Conservation (phyloP, 2,113 vertebrate genomes). For the Neogale vison region DNA sequence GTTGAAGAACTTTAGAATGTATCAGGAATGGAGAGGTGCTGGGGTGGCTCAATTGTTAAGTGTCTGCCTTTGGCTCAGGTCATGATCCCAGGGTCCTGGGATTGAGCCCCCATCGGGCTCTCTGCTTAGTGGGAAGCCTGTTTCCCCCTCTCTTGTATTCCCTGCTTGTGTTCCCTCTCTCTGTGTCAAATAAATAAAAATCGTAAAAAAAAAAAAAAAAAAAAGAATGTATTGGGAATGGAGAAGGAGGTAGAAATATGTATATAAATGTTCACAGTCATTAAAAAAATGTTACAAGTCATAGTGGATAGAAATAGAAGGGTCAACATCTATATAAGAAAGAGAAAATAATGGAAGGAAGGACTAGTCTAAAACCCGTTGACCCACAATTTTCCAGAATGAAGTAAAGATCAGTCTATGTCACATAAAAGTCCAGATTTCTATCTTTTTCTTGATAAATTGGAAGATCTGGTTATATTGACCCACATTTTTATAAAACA, state of each 20-base stretch:
- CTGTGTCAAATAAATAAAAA: no score
- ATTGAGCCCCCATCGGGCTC: no score
- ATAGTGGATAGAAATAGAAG: not conserved
- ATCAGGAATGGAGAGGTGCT: not conserved
- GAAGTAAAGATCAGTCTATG: not conserved
- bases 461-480: not conserved
- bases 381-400: not conserved
- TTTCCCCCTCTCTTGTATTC: no score
- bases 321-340: not conserved
- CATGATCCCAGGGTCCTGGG: no score
- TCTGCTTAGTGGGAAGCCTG: no score
- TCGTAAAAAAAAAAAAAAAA: no score
- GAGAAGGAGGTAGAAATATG: not conserved
- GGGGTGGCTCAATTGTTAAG: no score
- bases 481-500: not conserved
- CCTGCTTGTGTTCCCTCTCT: no score
- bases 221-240: not conserved
- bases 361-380: not conserved
- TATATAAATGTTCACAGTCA: not conserved
- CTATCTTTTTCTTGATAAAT: not conserved
- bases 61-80: no score
- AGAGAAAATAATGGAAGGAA: not conserved
- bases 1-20: not conserved
- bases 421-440: not conserved
- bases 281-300: not conserved